phyloP scores from a whole-genome alignment of 2,797 vertebrate genomes.

The Echiichthys vipera region DNA sequence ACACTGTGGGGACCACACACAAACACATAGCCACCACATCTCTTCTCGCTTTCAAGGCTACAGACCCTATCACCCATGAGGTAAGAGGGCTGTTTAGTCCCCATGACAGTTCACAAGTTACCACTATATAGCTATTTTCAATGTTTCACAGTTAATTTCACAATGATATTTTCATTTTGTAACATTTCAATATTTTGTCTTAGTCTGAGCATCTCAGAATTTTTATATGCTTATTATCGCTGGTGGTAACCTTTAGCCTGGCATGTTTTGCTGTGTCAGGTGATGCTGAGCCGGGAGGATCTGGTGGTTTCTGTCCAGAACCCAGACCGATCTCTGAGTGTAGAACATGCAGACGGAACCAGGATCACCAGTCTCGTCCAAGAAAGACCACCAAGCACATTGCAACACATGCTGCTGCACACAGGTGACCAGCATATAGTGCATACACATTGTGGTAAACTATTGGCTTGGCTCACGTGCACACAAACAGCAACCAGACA shows the following conservation, averaged over 20 bases:
- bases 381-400: constrained; percentile 56
- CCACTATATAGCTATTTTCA: not conserved
- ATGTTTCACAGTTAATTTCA: not conserved
- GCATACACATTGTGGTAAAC: not conserved
- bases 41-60: constrained; percentile 83
- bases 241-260: not conserved
- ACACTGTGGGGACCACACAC: constrained; percentile 76
- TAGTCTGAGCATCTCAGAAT: not conserved
- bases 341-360: constrained; percentile 94
- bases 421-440: constrained; percentile 70
- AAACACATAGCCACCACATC: constrained; percentile 50
- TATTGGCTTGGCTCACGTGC: not conserved
- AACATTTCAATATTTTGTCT: not conserved
- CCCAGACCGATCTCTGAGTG: constrained; percentile 80
- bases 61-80: constrained; percentile 88
- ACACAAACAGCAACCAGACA: not conserved
- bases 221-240: not conserved
- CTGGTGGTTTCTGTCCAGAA: constrained; percentile 86
- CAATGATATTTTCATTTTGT: not conserved
- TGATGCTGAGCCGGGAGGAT: constrained; percentile 92
- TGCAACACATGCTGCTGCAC: constrained; percentile 41
- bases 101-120: not conserved
- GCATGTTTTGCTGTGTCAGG: constrained; percentile 72
- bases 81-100: constrained; percentile 76
- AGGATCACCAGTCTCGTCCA: constrained; percentile 90